Evolutionary conservation across 2,113 vertebrate species (phyloP).

Genomic region (Proterorhinus semilunaris): DNA sequence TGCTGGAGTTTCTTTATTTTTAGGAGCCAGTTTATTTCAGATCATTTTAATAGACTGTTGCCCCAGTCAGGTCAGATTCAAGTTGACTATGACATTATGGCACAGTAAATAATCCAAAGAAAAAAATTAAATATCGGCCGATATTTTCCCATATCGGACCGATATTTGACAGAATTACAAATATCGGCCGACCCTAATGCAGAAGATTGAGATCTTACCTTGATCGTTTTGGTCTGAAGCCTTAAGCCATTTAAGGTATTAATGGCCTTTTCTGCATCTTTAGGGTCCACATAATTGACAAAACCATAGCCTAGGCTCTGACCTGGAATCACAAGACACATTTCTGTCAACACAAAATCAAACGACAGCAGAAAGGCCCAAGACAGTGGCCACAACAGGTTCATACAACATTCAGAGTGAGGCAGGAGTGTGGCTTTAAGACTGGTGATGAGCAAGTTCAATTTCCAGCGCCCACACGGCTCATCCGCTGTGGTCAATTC

Average conservation of each 20-base stretch:
- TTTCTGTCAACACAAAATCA: background rate
- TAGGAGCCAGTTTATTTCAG: too few relatives aligned
- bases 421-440: background rate
- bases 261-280: constrained; percentile 98
- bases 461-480: constrained; percentile 64
- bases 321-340: constrained; percentile 73
- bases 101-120: too few relatives aligned
- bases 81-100: too few relatives aligned
- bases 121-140: too few relatives aligned
- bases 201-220: constrained; percentile 77
- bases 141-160: too few relatives aligned
- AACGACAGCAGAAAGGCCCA: background rate
- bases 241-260: constrained; percentile 96
- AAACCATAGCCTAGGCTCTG: constrained; percentile 98
- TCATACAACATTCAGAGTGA: background rate
- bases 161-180: too few relatives aligned
- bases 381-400: background rate
- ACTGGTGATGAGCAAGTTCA: constrained; percentile 65
- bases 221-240: constrained; percentile 99
- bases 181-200: too few relatives aligned
- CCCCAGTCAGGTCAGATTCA: too few relatives aligned
- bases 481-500: constrained; percentile 62
- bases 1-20: too few relatives aligned
- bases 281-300: constrained; percentile 97
- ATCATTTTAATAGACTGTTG: too few relatives aligned